These are phyloP conservation scores for Lagorchestes hirsutus DNA, from an alignment of 2,797 vertebrate genomes.

Conservation along the genomic window DNA sequence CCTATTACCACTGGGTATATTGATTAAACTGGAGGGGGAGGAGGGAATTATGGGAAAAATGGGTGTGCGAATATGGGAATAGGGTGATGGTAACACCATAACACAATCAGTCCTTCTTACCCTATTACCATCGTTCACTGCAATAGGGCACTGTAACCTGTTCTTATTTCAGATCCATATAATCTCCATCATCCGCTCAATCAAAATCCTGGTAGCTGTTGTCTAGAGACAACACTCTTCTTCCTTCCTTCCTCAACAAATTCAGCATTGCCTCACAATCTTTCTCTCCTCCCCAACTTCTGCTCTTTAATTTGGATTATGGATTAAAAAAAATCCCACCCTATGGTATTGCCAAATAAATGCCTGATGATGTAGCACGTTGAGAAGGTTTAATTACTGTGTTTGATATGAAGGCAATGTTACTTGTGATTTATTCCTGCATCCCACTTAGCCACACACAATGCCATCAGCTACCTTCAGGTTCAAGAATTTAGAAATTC, in stretches of 20 bases:
- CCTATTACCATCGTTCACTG: not conserved
- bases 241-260: no score
- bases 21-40: not conserved
- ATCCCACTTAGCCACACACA: not conserved
- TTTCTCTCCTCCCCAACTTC: no score
- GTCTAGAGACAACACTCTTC: no score
- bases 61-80: not conserved
- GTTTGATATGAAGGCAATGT: conserved; percentile 70
- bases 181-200: no score
- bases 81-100: not conserved
- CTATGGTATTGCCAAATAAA: conserved; percentile 55
- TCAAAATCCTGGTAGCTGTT: no score
- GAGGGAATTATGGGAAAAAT: not conserved
- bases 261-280: no score
- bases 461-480: not conserved
- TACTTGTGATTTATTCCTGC: conserved; percentile 41
- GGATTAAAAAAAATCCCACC: conserved; percentile 47
- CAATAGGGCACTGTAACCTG: not conserved
- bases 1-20: not conserved
- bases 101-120: not conserved
- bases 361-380: conserved; percentile 20
- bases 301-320: not conserved
- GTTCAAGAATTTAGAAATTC: not conserved
- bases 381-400: conserved; percentile 62
- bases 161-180: not conserved